A percentile compares a stretch with the other conserved stretches of the same genome.
phyloP scores from a whole-genome alignment of 1,140 invertebrate species.

The Microplitis demolitor region DNA sequence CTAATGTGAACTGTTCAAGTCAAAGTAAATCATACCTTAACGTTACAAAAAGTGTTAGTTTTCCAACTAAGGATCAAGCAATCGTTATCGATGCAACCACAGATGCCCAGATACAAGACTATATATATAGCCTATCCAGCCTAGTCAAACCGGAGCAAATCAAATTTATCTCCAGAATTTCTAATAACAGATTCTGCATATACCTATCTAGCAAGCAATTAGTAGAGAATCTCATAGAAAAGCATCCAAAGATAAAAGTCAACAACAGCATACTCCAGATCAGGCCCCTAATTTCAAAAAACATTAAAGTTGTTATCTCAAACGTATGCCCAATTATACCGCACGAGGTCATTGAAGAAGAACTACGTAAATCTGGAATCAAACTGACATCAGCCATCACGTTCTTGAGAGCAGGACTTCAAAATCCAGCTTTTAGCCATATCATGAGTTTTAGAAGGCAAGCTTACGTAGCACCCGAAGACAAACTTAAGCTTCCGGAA shows the following conservation, averaged over 20 bases:
- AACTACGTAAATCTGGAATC: conserved; percentile 2
- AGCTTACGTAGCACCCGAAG: neutral
- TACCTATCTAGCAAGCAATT: conserved; percentile 25
- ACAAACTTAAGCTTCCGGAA: neutral
- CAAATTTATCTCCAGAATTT: no score
- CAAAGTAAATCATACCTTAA: no score
- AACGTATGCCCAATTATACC: conserved; percentile 35
- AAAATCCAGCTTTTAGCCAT: neutral
- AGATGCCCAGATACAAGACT: no score
- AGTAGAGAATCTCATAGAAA: conserved; percentile 14
- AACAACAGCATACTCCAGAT: conserved; percentile 3
- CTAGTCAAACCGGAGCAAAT: no score
- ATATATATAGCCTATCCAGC: no score
- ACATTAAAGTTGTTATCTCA: conserved; percentile 31
- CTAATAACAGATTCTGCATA: no score
- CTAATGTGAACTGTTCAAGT: no score
- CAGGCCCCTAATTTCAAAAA: conserved; percentile 25
- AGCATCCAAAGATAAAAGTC: conserved; percentile 17
- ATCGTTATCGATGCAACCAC: no score
- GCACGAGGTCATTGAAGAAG: neutral
- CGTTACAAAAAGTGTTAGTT: no score
- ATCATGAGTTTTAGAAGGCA: conserved; percentile 18
- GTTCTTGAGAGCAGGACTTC: neutral
- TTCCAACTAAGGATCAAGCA: no score
- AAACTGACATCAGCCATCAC: neutral